Percentiles rank a stretch among this genome's conserved stretches.
These are phyloP conservation scores for Sylvilagus bachmani DNA, from an alignment of 2,113 vertebrate species.

Conservation along the genomic window DNA sequence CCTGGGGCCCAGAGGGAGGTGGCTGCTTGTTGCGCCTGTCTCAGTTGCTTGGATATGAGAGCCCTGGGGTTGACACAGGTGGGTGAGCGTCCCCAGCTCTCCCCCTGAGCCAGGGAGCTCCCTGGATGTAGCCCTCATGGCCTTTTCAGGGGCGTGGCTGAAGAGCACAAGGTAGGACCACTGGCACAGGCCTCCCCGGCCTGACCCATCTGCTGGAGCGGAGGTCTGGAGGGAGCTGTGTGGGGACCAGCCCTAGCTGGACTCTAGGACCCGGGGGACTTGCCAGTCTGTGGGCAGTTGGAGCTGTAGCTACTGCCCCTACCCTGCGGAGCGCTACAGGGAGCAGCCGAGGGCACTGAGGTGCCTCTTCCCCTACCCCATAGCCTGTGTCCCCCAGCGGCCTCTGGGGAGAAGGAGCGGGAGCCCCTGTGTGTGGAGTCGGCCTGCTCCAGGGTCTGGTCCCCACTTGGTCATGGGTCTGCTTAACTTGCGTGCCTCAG, in stretches of 20 bases:
- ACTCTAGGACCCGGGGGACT: background rate
- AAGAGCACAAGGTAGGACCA: background rate
- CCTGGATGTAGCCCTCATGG: background rate
- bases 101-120: background rate
- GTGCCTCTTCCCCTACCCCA: background rate
- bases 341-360: background rate
- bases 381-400: background rate
- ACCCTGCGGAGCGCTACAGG: too few species aligned
- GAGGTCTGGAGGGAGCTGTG: background rate
- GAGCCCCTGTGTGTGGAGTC: background rate
- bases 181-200: background rate
- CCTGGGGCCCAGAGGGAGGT: background rate
- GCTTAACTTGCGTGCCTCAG: background rate
- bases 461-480: background rate
- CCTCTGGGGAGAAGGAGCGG: too few species aligned
- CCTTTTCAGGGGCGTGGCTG: background rate
- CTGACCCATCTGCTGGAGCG: background rate
- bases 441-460: background rate
- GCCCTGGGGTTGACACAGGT: background rate
- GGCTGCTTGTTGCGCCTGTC: background rate
- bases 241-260: background rate
- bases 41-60: conserved; percentile 24
- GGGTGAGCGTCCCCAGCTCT: background rate
- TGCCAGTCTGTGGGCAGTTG: background rate
- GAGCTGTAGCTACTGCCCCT: background rate